Evolutionary conservation across 2,797 vertebrate species (phyloP).

Genomic region (Fringilla coelebs): DNA sequence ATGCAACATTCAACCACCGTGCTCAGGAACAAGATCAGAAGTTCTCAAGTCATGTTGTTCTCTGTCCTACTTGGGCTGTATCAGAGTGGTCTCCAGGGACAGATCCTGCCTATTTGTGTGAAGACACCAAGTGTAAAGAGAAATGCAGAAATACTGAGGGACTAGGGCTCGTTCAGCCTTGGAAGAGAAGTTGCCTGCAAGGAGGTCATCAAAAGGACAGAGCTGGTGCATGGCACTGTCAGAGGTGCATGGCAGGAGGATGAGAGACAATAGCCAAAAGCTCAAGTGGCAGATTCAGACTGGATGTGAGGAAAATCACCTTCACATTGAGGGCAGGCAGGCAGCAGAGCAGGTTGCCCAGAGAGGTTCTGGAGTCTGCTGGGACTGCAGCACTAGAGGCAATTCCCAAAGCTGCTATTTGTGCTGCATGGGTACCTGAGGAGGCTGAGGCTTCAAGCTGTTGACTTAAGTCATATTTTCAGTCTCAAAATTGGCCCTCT

Average conservation of each 20-base stretch:
- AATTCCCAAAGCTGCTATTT: background rate
- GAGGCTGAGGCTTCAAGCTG: background rate
- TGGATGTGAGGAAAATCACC: background rate
- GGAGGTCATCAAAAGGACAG: background rate
- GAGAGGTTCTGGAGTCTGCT: background rate
- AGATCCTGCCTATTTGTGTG: background rate
- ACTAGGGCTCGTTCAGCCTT: background rate
- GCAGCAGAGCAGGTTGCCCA: background rate
- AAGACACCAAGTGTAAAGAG: background rate
- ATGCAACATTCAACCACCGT: background rate
- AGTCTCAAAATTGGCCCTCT: background rate
- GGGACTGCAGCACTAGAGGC: background rate
- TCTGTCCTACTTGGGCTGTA: background rate
- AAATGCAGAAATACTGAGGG: background rate
- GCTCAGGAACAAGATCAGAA: background rate
- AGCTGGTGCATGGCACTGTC: background rate
- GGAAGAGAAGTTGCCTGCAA: background rate
- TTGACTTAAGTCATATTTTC: background rate
- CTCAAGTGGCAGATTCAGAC: background rate
- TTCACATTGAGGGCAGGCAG: background rate
- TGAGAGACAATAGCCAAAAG: background rate
- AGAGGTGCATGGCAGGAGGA: background rate
- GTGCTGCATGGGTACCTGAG: background rate
- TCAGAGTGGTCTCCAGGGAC: background rate
- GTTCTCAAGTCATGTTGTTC: background rate